A percentile compares a stretch with the other conserved stretches of the same genome.
Evolutionary conservation across 64 coral and sea anemone species (phyloP).

Genomic region (Stichodactyla mertensii): DNA sequence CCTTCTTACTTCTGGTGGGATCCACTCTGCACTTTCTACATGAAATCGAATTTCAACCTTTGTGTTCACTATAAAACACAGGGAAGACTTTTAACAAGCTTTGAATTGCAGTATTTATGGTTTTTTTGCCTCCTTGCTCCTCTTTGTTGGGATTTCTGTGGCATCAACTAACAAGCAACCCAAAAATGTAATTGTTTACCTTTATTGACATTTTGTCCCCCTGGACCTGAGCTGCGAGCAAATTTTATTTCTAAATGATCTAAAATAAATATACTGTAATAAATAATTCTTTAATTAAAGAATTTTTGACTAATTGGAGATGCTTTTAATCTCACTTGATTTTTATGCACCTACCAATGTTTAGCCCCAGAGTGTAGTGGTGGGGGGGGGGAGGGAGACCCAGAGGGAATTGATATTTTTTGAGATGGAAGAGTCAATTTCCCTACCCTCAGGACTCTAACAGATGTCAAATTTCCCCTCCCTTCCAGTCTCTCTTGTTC

Average conservation of each 20-base stretch:
- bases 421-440: no score
- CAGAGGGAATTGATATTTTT: no score
- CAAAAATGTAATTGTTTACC: constrained; percentile 14
- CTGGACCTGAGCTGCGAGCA: constrained; percentile 93
- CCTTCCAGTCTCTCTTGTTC: no score
- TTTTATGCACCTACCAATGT: not conserved
- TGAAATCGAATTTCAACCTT: constrained; percentile 98
- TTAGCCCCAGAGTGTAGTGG: not conserved
- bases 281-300: no score
- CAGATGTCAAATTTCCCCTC: no score
- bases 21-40: constrained; percentile 73
- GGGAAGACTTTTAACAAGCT: not conserved
- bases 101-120: not conserved
- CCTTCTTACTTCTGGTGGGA: constrained; percentile 62
- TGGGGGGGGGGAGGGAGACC: not conserved
- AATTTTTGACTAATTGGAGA: not conserved
- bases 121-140: no score
- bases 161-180: not conserved
- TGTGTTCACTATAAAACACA: constrained; percentile 70
- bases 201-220: constrained; percentile 99
- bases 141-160: not conserved
- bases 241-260: constrained; percentile 78
- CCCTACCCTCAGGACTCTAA: no score
- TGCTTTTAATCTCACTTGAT: not conserved
- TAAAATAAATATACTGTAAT: not conserved